Base-by-base conservation (phyloP, 2,113 vertebrate species). In the Macquaria australasica region DNA sequence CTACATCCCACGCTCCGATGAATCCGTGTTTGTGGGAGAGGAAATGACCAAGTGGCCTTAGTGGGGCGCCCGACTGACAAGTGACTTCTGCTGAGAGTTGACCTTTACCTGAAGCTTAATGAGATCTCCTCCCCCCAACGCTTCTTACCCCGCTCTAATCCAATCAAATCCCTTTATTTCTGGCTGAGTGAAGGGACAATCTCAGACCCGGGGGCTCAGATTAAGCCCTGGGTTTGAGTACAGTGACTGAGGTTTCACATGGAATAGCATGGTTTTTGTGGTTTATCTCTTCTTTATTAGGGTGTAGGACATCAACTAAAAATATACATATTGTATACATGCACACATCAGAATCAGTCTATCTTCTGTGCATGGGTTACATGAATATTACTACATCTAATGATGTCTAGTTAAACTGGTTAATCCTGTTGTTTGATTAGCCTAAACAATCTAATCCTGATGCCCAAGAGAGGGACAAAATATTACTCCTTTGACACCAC, bases 161-260 rank as follows among this genome's bases (percentile, higher is more conserved):
- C 89, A 85, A 90, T 88, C 74, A 91, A 87, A 92, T 92, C 87
- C 69, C 78, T 92, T 93, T 91, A 92, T 90, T 94, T 94, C 90
- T 93, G 91, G 84, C 81, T 88, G 87, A 93, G 70, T 89, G 69
- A 84, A 86, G 76, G 53, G 14, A 75, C 80, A 62, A 55, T 70
- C 56, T 60, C 67, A 76, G 50, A 50, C 28, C 34, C 0, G 10
- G 55, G 37, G 50, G 23, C 39, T 67, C 48, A 23, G 50, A 59
- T 81, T 10, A 75, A 55, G 58, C 34, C 34, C 34, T 34, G 34
- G 15, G n/a, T 83, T 55, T 43, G 31, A 76, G 4, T 41, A 34
- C 1, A 0, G 28, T 1, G 2, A 16, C 28, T 68, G 50, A 48
- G 25, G 56, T 55, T 81, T 71, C 21, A 77, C 43, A 14, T 41